Conservation (phyloP, 2,113 vertebrate genomes). For the Ameiurus melas region DNA sequence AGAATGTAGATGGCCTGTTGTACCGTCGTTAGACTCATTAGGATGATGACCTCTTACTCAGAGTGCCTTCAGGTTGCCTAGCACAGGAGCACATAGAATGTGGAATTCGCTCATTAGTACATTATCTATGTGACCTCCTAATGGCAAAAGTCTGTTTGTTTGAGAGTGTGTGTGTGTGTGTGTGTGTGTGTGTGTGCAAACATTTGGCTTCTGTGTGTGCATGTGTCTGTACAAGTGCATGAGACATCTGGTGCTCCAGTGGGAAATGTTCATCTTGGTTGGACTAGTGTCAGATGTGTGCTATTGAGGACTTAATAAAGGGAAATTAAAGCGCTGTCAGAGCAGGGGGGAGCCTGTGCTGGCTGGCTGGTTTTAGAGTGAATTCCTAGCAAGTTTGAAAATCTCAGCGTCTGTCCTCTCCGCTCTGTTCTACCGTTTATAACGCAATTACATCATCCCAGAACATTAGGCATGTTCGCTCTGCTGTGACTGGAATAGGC, state of each 20-base stretch:
- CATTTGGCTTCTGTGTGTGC: constrained; percentile 22
- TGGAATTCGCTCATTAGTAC: constrained; percentile 45
- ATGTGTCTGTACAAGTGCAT: constrained; percentile 23
- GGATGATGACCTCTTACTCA: constrained; percentile 46
- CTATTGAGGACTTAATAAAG: constrained; percentile 48
- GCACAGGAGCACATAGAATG: constrained; percentile 7
- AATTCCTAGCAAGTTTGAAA: constrained; percentile 27
- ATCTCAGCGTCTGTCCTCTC: constrained; percentile 12
- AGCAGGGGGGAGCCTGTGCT: constrained; percentile 23
- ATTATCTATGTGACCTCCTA: constrained; percentile 39
- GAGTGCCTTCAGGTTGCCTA: constrained; percentile 41
- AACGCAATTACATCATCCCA: constrained; percentile 12
- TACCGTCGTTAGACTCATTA: constrained; percentile 43
- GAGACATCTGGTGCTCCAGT: constrained; percentile 50
- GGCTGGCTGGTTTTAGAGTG: constrained; percentile 8
- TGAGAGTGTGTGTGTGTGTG: neutral
- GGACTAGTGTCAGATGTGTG: constrained; percentile 39
- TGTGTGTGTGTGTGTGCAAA: constrained; percentile 24
- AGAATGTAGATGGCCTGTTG: constrained; percentile 29
- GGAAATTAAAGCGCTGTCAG: constrained; percentile 39
- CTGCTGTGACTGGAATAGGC: neutral
- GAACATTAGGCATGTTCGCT: neutral
- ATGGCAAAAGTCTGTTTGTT: constrained; percentile 15
- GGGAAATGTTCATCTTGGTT: constrained; percentile 53
- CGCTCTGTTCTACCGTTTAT: neutral